phyloP scores from a whole-genome alignment of 2,797 vertebrate genomes.

The Alauda arvensis region DNA sequence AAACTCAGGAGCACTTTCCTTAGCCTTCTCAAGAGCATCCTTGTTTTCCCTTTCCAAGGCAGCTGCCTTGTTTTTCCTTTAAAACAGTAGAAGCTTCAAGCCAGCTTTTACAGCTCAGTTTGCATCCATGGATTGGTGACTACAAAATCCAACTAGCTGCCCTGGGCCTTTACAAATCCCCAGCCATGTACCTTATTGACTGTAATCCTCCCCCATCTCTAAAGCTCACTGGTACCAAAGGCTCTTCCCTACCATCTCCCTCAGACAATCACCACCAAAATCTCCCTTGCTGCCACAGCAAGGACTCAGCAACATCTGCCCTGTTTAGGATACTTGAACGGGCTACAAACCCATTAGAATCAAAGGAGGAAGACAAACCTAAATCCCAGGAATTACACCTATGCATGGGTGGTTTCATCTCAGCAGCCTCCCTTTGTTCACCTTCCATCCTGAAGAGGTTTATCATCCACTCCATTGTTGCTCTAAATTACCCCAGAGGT shows the following conservation, averaged over 20 bases:
- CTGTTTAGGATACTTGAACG: not conserved
- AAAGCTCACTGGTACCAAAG: not conserved
- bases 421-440: not conserved
- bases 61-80: not conserved
- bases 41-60: not conserved
- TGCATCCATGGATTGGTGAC: not conserved
- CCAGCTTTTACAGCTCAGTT: not conserved
- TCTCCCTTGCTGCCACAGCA: not conserved
- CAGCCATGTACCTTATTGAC: not conserved
- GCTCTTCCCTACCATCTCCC: not conserved
- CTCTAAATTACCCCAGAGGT: constrained; percentile 16
- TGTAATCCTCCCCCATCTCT: not conserved
- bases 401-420: not conserved
- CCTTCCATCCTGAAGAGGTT: not conserved
- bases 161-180: not conserved
- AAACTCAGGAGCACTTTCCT: not conserved
- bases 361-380: not conserved
- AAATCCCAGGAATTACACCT: not conserved
- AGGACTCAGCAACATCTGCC: not conserved
- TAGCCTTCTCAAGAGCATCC: not conserved
- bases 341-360: not conserved
- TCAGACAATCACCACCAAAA: not conserved
- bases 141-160: not conserved
- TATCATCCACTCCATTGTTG: not conserved
- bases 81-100: not conserved